phyloP scores from a whole-genome alignment of 2,113 vertebrate species.

The Toxotes jaculatrix region DNA sequence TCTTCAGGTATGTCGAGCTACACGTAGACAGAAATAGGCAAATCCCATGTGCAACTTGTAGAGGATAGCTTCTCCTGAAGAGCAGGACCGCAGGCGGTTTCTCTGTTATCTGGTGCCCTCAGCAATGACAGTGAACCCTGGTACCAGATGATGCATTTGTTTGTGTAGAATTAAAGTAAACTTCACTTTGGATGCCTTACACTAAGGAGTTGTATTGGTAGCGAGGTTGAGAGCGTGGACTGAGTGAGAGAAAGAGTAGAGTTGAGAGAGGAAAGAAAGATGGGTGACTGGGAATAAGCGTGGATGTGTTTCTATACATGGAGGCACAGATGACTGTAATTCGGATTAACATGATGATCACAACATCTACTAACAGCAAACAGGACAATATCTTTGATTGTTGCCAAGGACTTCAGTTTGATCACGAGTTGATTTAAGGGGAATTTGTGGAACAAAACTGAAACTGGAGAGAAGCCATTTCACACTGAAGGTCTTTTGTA shows the following conservation, averaged over 20 bases:
- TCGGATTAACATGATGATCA: conserved; percentile 67
- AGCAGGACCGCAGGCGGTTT: conserved; percentile 58
- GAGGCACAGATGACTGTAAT: conserved; percentile 61
- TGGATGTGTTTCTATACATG: conserved; percentile 75
- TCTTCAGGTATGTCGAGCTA: conserved; percentile 61
- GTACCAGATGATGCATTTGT: conserved; percentile 49
- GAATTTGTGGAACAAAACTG: conserved; percentile 37
- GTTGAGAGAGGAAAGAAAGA: conserved; percentile 7
- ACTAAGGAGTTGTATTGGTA: conserved; percentile 27
- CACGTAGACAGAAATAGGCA: conserved; percentile 72
- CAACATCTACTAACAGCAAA: conserved; percentile 73
- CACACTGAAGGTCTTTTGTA: conserved; percentile 54
- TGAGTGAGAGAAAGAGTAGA: background rate
- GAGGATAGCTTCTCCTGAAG: conserved; percentile 61
- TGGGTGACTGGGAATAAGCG: conserved; percentile 41
- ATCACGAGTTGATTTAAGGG: conserved; percentile 41
- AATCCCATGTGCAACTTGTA: conserved; percentile 75
- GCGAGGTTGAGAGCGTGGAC: background rate
- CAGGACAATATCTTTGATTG: conserved; percentile 65
- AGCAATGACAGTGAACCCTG: conserved; percentile 52
- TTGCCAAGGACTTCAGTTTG: conserved; percentile 62
- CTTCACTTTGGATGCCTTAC: conserved; percentile 41
- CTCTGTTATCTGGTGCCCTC: conserved; percentile 61
- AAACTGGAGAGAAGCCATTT: conserved; percentile 51
- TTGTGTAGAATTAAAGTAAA: conserved; percentile 59